These are phyloP conservation scores for Xerus inauris DNA, from an alignment of 2,113 vertebrate species.

Conservation along the genomic window DNA sequence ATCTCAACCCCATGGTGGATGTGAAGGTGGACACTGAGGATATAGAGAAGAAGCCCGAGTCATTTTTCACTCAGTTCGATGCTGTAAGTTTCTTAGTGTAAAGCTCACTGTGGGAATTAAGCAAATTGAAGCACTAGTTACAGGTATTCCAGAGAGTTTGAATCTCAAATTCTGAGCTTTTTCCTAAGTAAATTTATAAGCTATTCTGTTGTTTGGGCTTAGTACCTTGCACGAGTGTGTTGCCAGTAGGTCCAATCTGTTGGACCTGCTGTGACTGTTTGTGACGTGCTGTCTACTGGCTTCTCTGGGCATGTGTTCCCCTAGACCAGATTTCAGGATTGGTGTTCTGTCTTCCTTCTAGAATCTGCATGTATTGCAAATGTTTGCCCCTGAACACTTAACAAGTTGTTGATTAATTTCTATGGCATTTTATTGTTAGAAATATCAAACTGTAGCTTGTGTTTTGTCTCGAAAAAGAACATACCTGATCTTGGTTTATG, in stretches of 20 bases:
- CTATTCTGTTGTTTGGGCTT: neutral
- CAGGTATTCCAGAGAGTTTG: neutral
- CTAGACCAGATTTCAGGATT: neutral
- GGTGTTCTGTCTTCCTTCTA: slow-evolving; percentile 56
- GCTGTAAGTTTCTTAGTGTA: slow-evolving; percentile 87
- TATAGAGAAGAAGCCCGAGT: slow-evolving; percentile 90
- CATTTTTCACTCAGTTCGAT: slow-evolving; percentile 94
- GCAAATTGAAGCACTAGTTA: neutral
- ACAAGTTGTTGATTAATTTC: slow-evolving; percentile 58
- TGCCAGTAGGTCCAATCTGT: neutral
- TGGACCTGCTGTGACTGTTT: neutral
- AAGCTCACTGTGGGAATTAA: neutral
- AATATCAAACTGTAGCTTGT: slow-evolving; percentile 62
- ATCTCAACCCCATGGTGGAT: slow-evolving; percentile 97
- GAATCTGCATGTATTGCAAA: neutral
- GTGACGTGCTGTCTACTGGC: neutral
- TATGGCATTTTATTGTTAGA: slow-evolving; percentile 26
- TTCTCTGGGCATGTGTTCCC: neutral
- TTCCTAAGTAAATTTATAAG: neutral
- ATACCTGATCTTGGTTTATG: slow-evolving; percentile 43
- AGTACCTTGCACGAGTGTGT: neutral
- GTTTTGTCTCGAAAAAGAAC: slow-evolving; percentile 67
- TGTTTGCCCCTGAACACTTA: slow-evolving; percentile 47
- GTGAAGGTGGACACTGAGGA: slow-evolving; percentile 90
- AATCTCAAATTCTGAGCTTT: neutral